Evolutionary conservation across 2,888 invertebrate species (phyloP), one percentile per base, ranked within the genome.

Genomic region (Panzeria rudis): DNA sequence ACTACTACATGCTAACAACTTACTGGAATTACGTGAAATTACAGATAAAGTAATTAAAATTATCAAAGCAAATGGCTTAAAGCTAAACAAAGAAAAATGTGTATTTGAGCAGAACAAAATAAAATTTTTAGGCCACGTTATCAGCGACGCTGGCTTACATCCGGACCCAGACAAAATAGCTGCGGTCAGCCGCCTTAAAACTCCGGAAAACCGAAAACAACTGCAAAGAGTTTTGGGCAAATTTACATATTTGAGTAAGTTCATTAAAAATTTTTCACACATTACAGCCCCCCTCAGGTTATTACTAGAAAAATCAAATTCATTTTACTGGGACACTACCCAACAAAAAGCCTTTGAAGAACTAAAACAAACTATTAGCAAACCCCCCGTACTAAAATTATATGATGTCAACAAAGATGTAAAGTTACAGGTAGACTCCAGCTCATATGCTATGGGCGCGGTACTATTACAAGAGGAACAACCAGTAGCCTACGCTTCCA

Each of bases 51-150:
- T 86, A 86, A 20, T 66, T 85, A 13, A 72, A 44, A 50, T 82
- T 32, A 50, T 76, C 83, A 15, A 59, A n/a, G 29, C 69, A 50
- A 62, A 62, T 62, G 64, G 54, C 6, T 44, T 89, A 29, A 88
- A 86, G 59, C 77, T 89, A n/a, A 88, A 88, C 44, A 76, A 84
- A 59, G 86, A 87, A 54, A 89, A 89, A 81, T 89, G 87, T 41
- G 5, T 50, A 50, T 68, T 59, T n/a, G 44, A 47, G 4, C 29
- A 38, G 6, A 73, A 15, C 8, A 66, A 56, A 66, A 25, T 80
- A 0, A 61, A 81, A 61, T 87, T 88, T 75, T 44, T n/a, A n/a
- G n/a, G n/a, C n/a, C n/a, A n/a, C n/a, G n/a, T n/a, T n/a, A n/a
- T n/a, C n/a, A n/a, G n/a, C 72, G 25, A 56, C 66, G 20, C 71